A percentile compares a stretch with the other conserved stretches of the same genome.
Evolutionary conservation across 2,888 invertebrate species (phyloP).

Genomic region (Prenolepis imparis): DNA sequence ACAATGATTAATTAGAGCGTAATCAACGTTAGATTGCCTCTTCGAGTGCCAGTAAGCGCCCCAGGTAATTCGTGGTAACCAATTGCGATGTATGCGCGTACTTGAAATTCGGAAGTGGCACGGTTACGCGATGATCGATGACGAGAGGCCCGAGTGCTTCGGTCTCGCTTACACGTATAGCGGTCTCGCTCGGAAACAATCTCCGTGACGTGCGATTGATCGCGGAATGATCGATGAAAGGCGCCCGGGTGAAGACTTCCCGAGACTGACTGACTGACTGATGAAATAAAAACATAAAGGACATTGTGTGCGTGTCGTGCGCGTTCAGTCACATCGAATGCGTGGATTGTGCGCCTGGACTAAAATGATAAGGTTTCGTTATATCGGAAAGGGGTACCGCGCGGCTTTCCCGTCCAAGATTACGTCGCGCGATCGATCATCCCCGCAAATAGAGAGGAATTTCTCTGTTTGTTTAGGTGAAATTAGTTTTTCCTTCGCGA

Average conservation of each 20-base stretch:
- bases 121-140: conserved; percentile 77
- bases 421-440: conserved; percentile 73
- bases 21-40: conserved; percentile 76
- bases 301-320: conserved; percentile 21
- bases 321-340: conserved; percentile 40
- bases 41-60: conserved; percentile 68
- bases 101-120: conserved; percentile 74
- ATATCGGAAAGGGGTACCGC: conserved; percentile 40
- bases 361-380: conserved; percentile 74
- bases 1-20: conserved; percentile 75
- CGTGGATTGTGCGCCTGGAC: conserved; percentile 63
- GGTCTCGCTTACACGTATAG: conserved; percentile 67
- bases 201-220: conserved; percentile 75
- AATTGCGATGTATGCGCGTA: conserved; percentile 71
- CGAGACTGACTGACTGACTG: conserved; percentile 38
- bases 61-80: conserved; percentile 75
- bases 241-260: conserved; percentile 48
- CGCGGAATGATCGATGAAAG: conserved; percentile 77
- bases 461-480: conserved; percentile 71
- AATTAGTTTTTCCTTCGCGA: conserved; percentile 69
- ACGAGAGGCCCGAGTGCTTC: conserved; percentile 69
- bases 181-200: conserved; percentile 73
- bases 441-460: conserved; percentile 69
- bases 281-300: conserved; percentile 71
- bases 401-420: conserved; percentile 57